Evolutionary conservation across 2,888 invertebrate species (phyloP), one percentile per base, ranked within the genome.

Genomic region (Hofmannophila pseudospretella): DNA sequence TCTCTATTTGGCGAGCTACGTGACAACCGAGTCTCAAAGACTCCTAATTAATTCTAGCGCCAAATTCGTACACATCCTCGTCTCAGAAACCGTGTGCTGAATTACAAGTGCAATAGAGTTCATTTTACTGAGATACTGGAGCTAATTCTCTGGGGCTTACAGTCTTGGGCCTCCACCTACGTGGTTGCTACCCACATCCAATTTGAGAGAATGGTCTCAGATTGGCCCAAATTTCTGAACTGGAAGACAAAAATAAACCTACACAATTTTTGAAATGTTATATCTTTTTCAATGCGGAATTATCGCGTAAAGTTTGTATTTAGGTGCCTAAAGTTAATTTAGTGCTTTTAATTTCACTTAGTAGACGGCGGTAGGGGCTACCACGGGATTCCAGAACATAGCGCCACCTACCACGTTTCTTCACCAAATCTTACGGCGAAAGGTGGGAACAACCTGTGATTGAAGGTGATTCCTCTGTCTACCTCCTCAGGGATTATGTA

Each of bases 161-260:
- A 68, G 80, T 59, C 77, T 68, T 68, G 62, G 84, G 80, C 74
- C 79, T 74, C 84, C 84, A 67, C 85, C 85, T 86, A 85, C 85
- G 61, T 71, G 56, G 59, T 46, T 41, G 54, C 85, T 72, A 58
- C 85, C 85, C 85, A 86, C 85, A 78, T 77, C 67, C 84, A 86
- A 85, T 85, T 71, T 66, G 60, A 51, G 51, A 58, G 55, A 57
- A 58, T 58, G 51, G 53, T 51, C 53, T 62, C 63, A 67, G 76
- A 76, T 73, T 81, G 74, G 66, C 61, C 70, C 60, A 63, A 78
- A 79, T 71, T 38, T 26, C 11, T 10, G 22, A 10, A 12, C 27
- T 34, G 16, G 16, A 16, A 16, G 16, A 4, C 16, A 3, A 16
- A 16, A 16, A n/a, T n/a, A n/a, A n/a, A n/a, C n/a, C n/a, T n/a